Conservation (phyloP, 2,797 vertebrate species). For the Propithecus perrieri region DNA sequence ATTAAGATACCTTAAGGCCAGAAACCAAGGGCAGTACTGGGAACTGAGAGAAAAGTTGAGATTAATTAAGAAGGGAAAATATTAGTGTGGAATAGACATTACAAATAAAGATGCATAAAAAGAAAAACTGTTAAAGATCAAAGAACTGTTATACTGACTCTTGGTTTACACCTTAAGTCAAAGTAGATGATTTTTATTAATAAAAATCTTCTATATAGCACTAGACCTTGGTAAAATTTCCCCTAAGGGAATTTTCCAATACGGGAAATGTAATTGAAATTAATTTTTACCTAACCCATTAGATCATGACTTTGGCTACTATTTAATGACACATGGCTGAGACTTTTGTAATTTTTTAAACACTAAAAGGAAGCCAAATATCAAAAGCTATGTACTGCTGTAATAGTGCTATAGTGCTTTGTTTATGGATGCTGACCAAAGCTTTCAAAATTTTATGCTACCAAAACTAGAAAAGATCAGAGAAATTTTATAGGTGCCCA, state of each 20-base stretch:
- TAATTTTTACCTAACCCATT: background rate
- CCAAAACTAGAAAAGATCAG: background rate
- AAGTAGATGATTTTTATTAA: background rate
- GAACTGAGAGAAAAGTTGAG: background rate
- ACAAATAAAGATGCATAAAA: conserved; percentile 44
- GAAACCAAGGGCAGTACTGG: background rate
- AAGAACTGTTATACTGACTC: background rate
- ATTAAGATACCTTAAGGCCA: background rate
- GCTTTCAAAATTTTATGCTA: background rate
- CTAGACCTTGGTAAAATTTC: conserved; percentile 35
- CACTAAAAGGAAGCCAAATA: background rate
- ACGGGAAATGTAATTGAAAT: conserved; percentile 1
- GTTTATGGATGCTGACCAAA: background rate
- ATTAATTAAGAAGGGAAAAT: conserved; percentile 16
- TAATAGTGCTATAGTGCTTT: background rate
- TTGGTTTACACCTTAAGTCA: background rate
- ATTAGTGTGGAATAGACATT: background rate
- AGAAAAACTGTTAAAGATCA: conserved; percentile 17
- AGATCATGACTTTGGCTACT: background rate
- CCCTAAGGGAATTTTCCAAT: conserved; percentile 7
- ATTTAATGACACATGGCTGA: background rate
- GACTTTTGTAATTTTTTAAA: background rate
- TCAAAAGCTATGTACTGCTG: background rate
- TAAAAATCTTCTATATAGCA: background rate
- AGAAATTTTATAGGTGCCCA: background rate